These are phyloP conservation scores for Cydia strobilella DNA, from an alignment of 1,140 invertebrate species.

Conservation along the genomic window DNA sequence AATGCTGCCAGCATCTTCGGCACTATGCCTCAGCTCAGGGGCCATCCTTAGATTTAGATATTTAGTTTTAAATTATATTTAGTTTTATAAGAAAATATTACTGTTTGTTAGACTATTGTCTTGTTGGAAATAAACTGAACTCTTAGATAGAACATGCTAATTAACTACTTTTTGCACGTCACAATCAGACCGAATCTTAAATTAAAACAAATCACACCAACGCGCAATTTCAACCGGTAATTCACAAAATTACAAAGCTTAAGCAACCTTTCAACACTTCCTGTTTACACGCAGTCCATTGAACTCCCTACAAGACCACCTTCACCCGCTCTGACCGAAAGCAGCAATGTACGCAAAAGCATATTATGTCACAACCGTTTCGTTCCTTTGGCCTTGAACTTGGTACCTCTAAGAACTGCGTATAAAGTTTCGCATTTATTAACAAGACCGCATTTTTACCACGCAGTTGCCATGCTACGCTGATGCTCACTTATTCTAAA, in stretches of 20 bases:
- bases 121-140: too few species aligned
- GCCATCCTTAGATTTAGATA: too few species aligned
- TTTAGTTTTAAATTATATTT: too few species aligned
- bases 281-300: conserved; percentile 7
- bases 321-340: neutral
- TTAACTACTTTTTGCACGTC: too few species aligned
- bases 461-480: conserved; percentile 30
- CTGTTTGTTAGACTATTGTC: too few species aligned
- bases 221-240: neutral
- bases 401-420: conserved; percentile 37
- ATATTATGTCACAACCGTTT: conserved; percentile 16
- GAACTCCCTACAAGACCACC: neutral
- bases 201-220: neutral
- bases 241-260: neutral
- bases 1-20: too few species aligned
- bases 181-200: too few species aligned
- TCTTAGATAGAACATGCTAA: too few species aligned
- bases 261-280: neutral
- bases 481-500: neutral
- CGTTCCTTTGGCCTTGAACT: conserved; percentile 43
- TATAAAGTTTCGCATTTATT: conserved; percentile 40
- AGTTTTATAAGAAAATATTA: too few species aligned
- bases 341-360: neutral
- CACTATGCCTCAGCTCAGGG: too few species aligned
- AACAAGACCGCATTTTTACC: conserved; percentile 40